Evolutionary conservation across 30 jellyfish, hydroid and myxozoan genomes (phyloP), one percentile per base, ranked within the genome.

Genomic region (Aurelia sp.): DNA sequence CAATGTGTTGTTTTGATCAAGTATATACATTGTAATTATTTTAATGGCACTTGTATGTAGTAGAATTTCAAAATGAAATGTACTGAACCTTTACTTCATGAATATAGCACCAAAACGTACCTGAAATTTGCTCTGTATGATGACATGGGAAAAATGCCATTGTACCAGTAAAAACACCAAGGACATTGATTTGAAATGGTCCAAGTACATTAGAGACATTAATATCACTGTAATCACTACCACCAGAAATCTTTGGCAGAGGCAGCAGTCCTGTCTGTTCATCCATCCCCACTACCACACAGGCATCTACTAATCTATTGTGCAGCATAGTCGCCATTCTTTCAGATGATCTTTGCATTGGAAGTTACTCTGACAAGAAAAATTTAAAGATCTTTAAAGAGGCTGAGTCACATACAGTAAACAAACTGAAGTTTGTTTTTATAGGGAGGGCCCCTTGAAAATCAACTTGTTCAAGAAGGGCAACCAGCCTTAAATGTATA

Each of bases 231-330:
- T 24, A 18, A n/a, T 68, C 96, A 41, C 74, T 51, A 13, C 88
- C 53, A 17, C 70, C 6, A 7, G 58, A 20, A 55, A 57, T 35
- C 33, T 76, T 74, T 80, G 88, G 90, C 3, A 74, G 21, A 2
- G 88, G 91, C 10, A 78, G 80, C 55, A 95, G 80, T 44, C 97
- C 97, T 17, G 97, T 90, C 44, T 95, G 90, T 24, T 85, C 91
- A 75, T 95, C 93, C 89, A 90, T 78, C 18, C 99, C 99, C 80
- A 90, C 82, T 15, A 95, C 97, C 8, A 95, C 97, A 73, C 96
- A 86, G 8, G 96, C 95, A 67, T 95, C 98, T 6, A 86, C 91
- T 35, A 95, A 86, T 22, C 86, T 84, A 78, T 90, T 89, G 30
- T 87, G 61, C 18, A 92, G 86, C 60, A 55, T 65, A 47, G 88